Base-by-base conservation (phyloP, 2,888 invertebrate species). In the Hanleya hanleyi region DNA sequence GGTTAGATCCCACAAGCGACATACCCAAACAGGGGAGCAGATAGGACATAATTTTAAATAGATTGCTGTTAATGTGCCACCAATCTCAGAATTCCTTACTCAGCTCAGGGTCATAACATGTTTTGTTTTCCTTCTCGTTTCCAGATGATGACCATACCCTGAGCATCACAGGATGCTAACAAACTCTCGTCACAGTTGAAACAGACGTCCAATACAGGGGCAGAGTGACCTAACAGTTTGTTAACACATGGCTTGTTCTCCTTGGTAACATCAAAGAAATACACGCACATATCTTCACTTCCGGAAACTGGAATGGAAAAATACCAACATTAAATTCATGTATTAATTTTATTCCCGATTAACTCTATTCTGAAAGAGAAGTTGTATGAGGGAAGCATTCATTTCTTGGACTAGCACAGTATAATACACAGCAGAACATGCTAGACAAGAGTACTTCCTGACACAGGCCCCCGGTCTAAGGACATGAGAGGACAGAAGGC, bases 161-260 rank as follows among this genome's bases (percentile, higher is more conserved):
- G 93, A 69, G 94, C 92, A 92, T 96, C 96, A 88, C 95, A 95
- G 37, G 95, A 95, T 49, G 96, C 96, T 76, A 96, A 92, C 80
- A 96, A 92, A 86, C 95, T 95, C 92, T 96, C 96, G 90, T 96
- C 95, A 91, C 95, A 95, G 91, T 96, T 96, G 91, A 96, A 96
- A 82, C 94, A 94, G 36, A 96, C 94, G 69, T 96, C 95, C 29
- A 96, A 91, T 69, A 96, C 95, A 0, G 96, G 94, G n/a, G 94
- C 93, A 1, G 95, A 94, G 91, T 96, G 96, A 7, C 96, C 95
- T 91, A 93, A 92, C 18, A 94, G 91, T 85, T 93, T 92, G 88
- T 93, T 93, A 18, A 94, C 92, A 84, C 93, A 92, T 0, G 91
- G 88, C 70, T 88, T 88, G 65, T 78, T 84, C 51, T 90, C 90